A percentile compares a stretch with the other conserved stretches of the same genome.
phyloP scores from a whole-genome alignment of 2,888 invertebrate genomes.

The Zonitis immaculata region DNA sequence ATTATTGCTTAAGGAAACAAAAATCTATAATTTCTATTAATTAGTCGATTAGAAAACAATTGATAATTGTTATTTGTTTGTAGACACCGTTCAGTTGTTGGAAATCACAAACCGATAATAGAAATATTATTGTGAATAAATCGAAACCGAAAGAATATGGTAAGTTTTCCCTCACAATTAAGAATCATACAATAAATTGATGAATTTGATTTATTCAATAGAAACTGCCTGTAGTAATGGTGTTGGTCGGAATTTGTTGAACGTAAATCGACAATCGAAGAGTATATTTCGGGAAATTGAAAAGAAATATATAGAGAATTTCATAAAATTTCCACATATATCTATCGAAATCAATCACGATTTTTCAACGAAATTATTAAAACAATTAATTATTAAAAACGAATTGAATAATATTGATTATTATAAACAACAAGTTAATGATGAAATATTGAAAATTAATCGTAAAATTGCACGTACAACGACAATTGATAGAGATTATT shows the following conservation, averaged over 20 bases:
- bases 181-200: no score
- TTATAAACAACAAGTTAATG: not conserved
- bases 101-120: no score
- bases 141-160: no score
- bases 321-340: not conserved
- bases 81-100: no score
- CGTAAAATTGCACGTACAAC: not conserved
- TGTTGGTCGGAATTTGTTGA: no score
- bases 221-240: no score
- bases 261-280: not conserved
- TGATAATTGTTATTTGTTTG: no score
- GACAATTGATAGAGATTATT: not conserved
- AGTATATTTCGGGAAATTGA: constrained; percentile 10
- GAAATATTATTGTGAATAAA: no score
- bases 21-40: not conserved
- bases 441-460: constrained; percentile 7
- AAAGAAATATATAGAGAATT: not conserved
- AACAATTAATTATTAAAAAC: not conserved
- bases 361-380: not conserved
- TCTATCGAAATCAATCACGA: not conserved
- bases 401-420: not conserved
- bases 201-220: not conserved
- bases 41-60: not conserved
- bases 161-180: no score
- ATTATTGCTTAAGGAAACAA: no score